Conservation (phyloP, 2,113 vertebrate genomes). For the Nannospalax galili region DNA sequence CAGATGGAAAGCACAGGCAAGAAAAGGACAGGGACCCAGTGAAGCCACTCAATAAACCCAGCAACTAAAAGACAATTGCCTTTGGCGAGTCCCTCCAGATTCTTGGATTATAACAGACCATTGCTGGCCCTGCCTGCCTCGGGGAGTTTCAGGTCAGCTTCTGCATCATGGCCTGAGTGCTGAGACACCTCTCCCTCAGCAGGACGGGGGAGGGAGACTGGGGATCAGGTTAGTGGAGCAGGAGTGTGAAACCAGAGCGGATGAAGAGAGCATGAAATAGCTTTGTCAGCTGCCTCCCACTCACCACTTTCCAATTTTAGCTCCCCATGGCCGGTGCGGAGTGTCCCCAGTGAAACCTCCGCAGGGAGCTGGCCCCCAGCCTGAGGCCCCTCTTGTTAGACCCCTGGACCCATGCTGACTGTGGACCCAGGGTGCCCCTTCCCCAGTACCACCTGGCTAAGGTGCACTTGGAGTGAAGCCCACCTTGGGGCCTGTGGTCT, state of each 20-base stretch:
- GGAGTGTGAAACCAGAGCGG: constrained; percentile 75
- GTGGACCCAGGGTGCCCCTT: neutral
- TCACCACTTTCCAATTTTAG: constrained; percentile 81
- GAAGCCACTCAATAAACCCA: neutral
- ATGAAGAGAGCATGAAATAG: constrained; percentile 58
- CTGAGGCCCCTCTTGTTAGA: neutral
- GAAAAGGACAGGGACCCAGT: neutral
- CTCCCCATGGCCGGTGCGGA: constrained; percentile 68
- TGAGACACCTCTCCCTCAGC: neutral
- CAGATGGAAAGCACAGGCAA: neutral
- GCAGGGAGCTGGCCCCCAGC: constrained; percentile 2
- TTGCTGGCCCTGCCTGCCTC: neutral
- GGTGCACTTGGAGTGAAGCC: neutral
- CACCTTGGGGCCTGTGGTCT: neutral
- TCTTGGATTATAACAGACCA: neutral
- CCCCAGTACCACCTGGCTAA: neutral
- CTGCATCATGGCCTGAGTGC: neutral
- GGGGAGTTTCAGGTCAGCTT: neutral
- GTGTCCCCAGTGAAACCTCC: constrained; percentile 62
- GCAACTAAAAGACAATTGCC: neutral
- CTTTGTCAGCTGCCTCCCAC: constrained; percentile 81
- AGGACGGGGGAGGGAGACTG: constrained; percentile 39
- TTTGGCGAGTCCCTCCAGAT: neutral
- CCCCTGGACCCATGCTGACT: neutral
- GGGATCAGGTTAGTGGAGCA: constrained; percentile 79